Base-by-base conservation (phyloP, 2,888 invertebrate species). In the Caenorhabditis sp. region DNA sequence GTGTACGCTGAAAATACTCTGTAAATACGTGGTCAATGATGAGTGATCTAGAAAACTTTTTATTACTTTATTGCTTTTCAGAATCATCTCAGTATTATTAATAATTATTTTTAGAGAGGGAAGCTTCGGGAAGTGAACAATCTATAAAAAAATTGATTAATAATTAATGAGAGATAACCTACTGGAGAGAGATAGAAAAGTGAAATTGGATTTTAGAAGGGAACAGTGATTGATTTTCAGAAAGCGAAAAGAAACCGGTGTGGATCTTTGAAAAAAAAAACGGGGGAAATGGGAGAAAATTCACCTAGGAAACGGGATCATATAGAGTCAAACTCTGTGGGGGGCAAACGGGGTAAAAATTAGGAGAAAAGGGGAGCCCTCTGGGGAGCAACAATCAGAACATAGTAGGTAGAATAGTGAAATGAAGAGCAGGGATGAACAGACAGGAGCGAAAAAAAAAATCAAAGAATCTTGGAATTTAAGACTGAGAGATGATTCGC, bases 301-400 rank as follows among this genome's bases (percentile, higher is more conserved):
- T 28, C 58, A 66, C 49, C 49, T 49, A 66, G 51, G 66, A 66
- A 75, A 66, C 31, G 24, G 19, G 49, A 24, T 26, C 22, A 14
- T 16, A 24, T 1, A 61, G 58, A 79, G 64, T 64, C 70, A 31
- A 47, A 56, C 61, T 76, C 68, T 49, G 22, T 38, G 31, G 4
- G 24, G 4, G 47, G 2, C n/a, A 28, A 68, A 77, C 51, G 24
- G 44, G 74, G 58, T 47, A 35, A 51, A 24, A n/a, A 31, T 51
- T 51, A 28, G 22, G 26, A n/a, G 47, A 63, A 10, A 38, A 38
- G 12, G 38, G 28, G 7, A 24, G 72, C 38, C 38, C 38, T 38
- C 38, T 10, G 38, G 38, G 38, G 38, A 35, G 38, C 38, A 12
- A 38, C 38, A 38, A 10, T 10, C 38, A 10, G 38, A 38, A 38